Percentiles rank a stretch among this genome's conserved stretches.
These are phyloP conservation scores for Leptobrachium ailaonicum DNA, from an alignment of 2,113 vertebrate species.

Conservation along the genomic window DNA sequence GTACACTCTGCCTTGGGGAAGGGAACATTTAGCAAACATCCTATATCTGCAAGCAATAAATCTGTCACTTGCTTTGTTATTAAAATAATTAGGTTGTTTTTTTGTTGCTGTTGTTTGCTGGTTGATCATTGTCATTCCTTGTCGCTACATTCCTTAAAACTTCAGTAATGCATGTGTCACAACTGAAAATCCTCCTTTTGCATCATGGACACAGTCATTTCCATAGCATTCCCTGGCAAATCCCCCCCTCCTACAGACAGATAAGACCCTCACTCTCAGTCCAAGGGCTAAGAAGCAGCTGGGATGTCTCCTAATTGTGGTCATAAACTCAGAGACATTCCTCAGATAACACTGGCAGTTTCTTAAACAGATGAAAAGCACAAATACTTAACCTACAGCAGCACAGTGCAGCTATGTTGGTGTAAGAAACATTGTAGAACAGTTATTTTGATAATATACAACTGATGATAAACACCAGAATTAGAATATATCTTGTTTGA, in stretches of 20 bases:
- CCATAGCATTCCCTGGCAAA: not conserved
- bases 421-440: no score
- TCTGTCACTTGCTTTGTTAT: no score
- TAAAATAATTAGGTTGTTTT: no score
- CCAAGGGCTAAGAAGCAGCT: constrained; percentile 16
- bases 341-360: constrained; percentile 31
- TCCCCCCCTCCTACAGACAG: not conserved
- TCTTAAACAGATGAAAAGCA: not conserved
- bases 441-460: no score
- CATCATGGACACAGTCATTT: not conserved
- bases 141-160: not conserved
- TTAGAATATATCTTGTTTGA: no score
- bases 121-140: not conserved
- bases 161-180: not conserved
- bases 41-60: no score
- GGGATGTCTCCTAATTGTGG: constrained; percentile 29
- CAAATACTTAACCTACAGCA: no score
- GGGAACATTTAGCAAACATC: no score
- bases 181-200: not conserved
- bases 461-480: no score
- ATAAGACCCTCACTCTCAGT: constrained; percentile 6
- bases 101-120: not conserved
- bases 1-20: no score
- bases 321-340: constrained; percentile 32
- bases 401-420: no score